Base-by-base conservation (phyloP, 1,140 invertebrate species). In the Calliopsis andreniformis region DNA sequence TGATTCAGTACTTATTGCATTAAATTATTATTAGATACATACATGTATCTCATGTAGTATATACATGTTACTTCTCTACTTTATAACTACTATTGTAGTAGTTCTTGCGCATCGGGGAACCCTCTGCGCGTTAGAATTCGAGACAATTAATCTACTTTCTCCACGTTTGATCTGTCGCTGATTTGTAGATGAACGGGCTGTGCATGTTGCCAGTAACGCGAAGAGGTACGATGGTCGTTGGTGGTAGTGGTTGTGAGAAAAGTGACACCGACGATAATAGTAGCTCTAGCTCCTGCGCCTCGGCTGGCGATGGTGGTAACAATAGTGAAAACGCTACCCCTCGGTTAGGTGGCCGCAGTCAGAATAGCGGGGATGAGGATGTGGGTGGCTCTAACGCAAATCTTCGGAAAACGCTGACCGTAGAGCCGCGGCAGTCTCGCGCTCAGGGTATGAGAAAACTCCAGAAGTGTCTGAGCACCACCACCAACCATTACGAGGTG, bases 371-470 rank as follows among this genome's bases (percentile, higher is more conserved):
- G 71, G 82, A 83, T 43, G 81, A 82, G 39, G 69, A 79, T 56
- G 43, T 61, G 64, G 45, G 39, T 23, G 35, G 51, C 51, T 79
- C 82, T 12, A 80, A 83, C 72, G 85, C 84, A 79, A 81, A 75
- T 75, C 82, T 77, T 83, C 86, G 82, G 43, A 84, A 84, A 86
- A 86, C 82, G 78, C 80, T 80, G 67, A 75, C 70, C 39, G 49
- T 77, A 69, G 83, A 83, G 69, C 49, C 80, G 77, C 89, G 95
- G 89, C 94, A 95, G 87, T 96, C 95, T 90, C 95, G 96, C 92
- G 96, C 95, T 92, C 96, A 97, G 96, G 96, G 96, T 96, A 97
- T 96, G 94, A 95, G 96, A 94, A 96, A 95, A 94, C 95, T 96
- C 92, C 95, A 96, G 94, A 96, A 96, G 94, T 96, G 96, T 94